A percentile compares a stretch with the other conserved stretches of the same genome.
These are phyloP conservation scores for Morone chrysops DNA, from an alignment of 2,113 vertebrate species.

Conservation along the genomic window DNA sequence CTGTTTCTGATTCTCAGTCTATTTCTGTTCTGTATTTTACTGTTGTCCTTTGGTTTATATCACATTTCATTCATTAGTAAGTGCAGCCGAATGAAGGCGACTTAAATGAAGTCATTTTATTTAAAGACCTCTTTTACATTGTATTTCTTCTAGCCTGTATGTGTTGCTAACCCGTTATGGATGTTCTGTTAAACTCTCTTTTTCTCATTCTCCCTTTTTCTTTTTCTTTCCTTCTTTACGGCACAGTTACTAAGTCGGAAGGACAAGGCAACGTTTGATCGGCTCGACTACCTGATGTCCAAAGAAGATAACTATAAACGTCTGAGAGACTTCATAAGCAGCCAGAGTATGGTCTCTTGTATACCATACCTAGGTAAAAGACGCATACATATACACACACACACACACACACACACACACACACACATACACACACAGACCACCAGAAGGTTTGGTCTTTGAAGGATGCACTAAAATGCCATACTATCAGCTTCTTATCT, in stretches of 20 bases:
- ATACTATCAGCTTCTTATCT: constrained; percentile 18
- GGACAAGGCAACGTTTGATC: constrained; percentile 97
- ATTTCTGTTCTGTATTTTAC: neutral
- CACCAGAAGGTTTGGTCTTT: constrained; percentile 19
- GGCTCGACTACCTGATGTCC: constrained; percentile 97
- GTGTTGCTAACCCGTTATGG: neutral
- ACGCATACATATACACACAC: neutral
- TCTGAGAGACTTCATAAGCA: constrained; percentile 96
- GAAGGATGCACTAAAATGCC: neutral
- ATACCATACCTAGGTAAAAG: constrained; percentile 98
- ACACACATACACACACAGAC: neutral
- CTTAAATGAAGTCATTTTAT: neutral
- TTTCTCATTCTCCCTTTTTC: neutral
- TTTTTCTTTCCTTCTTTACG: neutral
- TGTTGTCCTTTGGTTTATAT: neutral
- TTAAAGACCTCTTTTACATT: neutral
- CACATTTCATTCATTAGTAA: neutral
- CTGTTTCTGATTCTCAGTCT: neutral
- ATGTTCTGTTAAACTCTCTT: neutral
- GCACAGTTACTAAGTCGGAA: constrained; percentile 94
- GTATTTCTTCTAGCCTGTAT: neutral
- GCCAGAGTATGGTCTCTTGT: constrained; percentile 99
- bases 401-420: neutral
- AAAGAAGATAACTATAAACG: constrained; percentile 99
- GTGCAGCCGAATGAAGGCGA: neutral